These are phyloP conservation scores for Sebastes reedi DNA, from an alignment of 2,797 vertebrate species.

Conservation along the genomic window DNA sequence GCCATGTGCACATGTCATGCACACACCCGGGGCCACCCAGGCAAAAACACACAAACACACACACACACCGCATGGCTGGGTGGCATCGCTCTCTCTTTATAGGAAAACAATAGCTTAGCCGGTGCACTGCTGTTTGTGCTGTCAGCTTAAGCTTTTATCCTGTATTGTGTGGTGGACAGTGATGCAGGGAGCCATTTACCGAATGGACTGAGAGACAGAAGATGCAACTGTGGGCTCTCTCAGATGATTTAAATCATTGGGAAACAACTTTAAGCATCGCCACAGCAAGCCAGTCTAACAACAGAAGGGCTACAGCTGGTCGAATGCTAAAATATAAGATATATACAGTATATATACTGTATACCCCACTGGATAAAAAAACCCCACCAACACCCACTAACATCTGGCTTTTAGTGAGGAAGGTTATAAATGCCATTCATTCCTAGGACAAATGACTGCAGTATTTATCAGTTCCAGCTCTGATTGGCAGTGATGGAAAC, in stretches of 20 bases:
- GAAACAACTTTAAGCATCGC: constrained; percentile 6
- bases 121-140: constrained; percentile 24
- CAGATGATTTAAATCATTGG: not conserved
- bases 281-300: not conserved
- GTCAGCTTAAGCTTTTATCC: constrained; percentile 48
- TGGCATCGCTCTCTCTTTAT: constrained; percentile 45
- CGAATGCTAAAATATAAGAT: not conserved
- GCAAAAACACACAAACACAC: constrained; percentile 29
- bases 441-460: too few species aligned
- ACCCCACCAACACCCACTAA: too few species aligned
- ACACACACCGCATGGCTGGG: constrained; percentile 19
- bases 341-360: too few species aligned
- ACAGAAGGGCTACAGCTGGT: not conserved
- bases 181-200: constrained; percentile 22
- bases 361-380: too few species aligned
- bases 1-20: constrained; percentile 29
- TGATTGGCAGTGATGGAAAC: too few species aligned
- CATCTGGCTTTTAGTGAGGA: too few species aligned
- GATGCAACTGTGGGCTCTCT: not conserved
- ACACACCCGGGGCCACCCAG: constrained; percentile 37
- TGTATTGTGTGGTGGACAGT: constrained; percentile 37
- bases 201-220: not conserved
- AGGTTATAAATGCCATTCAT: too few species aligned
- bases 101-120: constrained; percentile 49
- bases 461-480: too few species aligned